Evolutionary conservation across 2,797 vertebrate genomes (phyloP), one percentile per base, ranked within the genome.

Genomic region (Lacerta bilineata): DNA sequence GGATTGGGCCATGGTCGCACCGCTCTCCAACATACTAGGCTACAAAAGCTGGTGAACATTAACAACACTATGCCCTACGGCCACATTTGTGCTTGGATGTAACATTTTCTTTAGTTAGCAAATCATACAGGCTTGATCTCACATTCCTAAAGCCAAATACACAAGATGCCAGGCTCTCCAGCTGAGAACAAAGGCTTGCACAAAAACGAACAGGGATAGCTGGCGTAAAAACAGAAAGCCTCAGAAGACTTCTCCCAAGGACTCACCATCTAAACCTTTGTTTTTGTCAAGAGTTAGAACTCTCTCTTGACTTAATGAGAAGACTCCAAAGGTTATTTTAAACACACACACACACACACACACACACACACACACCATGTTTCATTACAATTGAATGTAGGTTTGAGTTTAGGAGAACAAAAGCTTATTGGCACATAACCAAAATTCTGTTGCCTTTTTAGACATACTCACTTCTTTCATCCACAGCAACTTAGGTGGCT

Each of bases 401-500:
- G 3, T n/a, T 29, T 61, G 20, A 43, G 3, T 36, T 84, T 72
- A 80, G 41, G 29, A 81, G 27, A 76, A 55, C 74, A 7, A 85
- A 89, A 68, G 4, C 20, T 6, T 29, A 87, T 43, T 83, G 85
- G 82, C 18, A 25, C 41, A n/a, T 3, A 83, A 18, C 59, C 13
- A 80, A 84, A 93, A 91, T 71, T 3, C 2, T 59, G 25, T 18
- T 27, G 33, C 1, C 2, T 1, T n/a, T n/a, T 82, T 88, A 78
- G 55, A 80, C 23, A 43, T 71, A 94, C 98, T 98, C 94, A 99
- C 99, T 97, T 99, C 98, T 96, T 99, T 99, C 71, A 99, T 95
- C 99, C 99, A 99, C 80, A 99, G 97, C 88, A 99, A 96, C 93
- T 99, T 99, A 0, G 99, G 99, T 2, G 99, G 98, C 94, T 99